Conservation (phyloP, 2,113 vertebrate genomes). For the Mustelus asterias region DNA sequence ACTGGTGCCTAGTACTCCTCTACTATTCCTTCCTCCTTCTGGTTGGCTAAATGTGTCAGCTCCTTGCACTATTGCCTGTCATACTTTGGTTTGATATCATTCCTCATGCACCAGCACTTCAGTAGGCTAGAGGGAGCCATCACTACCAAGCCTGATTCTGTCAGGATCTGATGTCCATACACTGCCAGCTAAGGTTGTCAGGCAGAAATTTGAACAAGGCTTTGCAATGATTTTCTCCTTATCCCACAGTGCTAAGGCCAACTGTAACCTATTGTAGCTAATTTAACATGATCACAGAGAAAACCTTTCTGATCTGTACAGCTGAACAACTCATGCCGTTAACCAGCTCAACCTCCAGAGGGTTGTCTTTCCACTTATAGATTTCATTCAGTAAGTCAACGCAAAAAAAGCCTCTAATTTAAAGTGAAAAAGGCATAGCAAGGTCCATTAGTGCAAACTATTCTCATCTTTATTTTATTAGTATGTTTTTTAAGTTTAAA, state of each 20-base stretch:
- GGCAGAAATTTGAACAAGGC: background rate
- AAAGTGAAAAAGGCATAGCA: background rate
- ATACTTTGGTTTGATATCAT: background rate
- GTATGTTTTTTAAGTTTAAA: background rate
- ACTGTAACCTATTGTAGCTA: background rate
- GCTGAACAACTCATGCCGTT: background rate
- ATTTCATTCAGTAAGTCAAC: background rate
- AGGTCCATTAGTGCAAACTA: background rate
- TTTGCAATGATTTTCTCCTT: background rate
- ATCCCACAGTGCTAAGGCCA: background rate
- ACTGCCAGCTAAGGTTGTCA: background rate
- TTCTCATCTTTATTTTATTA: background rate
- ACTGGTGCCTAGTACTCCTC: background rate
- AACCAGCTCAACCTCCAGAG: background rate
- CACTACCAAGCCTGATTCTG: background rate
- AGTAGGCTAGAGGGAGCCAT: background rate
- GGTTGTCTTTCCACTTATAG: background rate
- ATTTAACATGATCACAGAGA: background rate
- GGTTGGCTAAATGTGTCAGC: background rate
- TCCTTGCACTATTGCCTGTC: background rate
- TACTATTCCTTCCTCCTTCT: background rate
- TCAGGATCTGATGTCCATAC: background rate
- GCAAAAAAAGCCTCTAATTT: background rate
- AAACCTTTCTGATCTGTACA: background rate
- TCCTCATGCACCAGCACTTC: background rate